Percentiles rank a stretch among this genome's conserved stretches.
These are phyloP conservation scores for Philopedon plagiatum DNA, from an alignment of 2,888 invertebrate species.

Conservation along the genomic window DNA sequence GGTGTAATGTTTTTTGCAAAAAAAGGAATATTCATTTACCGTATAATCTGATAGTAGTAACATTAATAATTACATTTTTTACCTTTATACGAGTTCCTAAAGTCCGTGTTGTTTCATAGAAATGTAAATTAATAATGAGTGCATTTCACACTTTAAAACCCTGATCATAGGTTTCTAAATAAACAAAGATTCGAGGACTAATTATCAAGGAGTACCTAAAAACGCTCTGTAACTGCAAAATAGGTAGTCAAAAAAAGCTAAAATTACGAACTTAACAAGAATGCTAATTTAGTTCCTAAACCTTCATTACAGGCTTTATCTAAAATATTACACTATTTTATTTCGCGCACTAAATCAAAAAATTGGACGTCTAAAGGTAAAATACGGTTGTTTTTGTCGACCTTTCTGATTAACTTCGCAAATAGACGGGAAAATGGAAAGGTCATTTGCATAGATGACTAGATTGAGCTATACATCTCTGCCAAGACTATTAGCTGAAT, in stretches of 20 bases:
- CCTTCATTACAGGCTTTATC: neutral
- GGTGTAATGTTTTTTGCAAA: neutral
- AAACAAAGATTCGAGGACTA: no score
- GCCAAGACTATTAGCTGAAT: conserved; percentile 49
- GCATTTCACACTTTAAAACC: no score
- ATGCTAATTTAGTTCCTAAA: neutral
- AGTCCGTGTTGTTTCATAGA: no score
- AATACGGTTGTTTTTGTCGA: conserved; percentile 39
- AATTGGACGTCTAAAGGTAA: conserved; percentile 14
- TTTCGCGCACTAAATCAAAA: conserved; percentile 23
- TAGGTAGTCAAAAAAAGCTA: no score
- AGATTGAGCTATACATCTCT: conserved; percentile 56
- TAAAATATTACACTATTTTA: neutral
- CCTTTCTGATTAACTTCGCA: conserved; percentile 46
- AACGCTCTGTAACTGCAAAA: no score
- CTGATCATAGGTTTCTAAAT: no score
- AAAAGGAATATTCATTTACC: neutral
- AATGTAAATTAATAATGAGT: no score
- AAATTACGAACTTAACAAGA: no score
- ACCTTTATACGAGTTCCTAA: no score
- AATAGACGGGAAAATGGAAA: conserved; percentile 56
- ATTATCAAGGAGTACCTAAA: no score
- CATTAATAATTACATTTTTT: no score
- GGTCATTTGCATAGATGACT: conserved; percentile 59
- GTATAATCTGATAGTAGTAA: no score